A percentile compares a stretch with the other conserved stretches of the same genome.
phyloP scores from a whole-genome alignment of 2,888 invertebrate species.

The Lasioglossum lativentre region DNA sequence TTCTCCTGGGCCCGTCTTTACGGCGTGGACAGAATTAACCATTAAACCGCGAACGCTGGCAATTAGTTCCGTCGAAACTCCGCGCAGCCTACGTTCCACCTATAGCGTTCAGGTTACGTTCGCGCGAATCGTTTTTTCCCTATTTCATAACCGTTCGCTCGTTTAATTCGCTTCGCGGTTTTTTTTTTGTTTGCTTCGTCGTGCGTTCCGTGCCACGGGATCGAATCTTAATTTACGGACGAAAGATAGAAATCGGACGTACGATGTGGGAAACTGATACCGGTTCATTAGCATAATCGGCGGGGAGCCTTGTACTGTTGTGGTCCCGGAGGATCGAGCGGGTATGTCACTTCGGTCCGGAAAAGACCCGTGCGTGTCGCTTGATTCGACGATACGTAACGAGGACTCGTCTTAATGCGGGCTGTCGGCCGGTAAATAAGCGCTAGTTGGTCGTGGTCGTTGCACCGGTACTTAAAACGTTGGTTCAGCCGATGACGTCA shows the following conservation, averaged over 20 bases:
- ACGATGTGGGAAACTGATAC: background rate
- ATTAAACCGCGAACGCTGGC: conserved; percentile 76
- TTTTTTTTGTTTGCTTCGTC: no score
- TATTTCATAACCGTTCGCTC: background rate
- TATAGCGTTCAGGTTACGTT: background rate
- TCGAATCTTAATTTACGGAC: background rate
- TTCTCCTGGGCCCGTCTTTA: conserved; percentile 35
- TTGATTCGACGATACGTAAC: conserved; percentile 5
- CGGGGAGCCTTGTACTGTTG: background rate
- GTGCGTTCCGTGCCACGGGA: background rate
- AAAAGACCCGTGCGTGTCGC: background rate
- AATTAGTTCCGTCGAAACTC: conserved; percentile 31
- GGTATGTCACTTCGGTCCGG: background rate
- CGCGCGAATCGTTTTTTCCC: background rate
- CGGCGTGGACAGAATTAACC: conserved; percentile 75
- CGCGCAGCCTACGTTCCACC: background rate
- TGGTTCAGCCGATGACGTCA: conserved; percentile 64
- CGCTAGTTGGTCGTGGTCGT: conserved; percentile 39
- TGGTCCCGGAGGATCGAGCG: background rate
- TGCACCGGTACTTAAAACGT: conserved; percentile 50
- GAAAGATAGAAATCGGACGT: background rate
- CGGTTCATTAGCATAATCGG: background rate
- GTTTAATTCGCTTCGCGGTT: conserved; percentile 14
- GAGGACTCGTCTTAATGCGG: conserved; percentile 26
- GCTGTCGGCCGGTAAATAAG: conserved; percentile 40